Percentiles rank a stretch among this genome's conserved stretches.
Evolutionary conservation across 2,888 invertebrate genomes (phyloP).

Genomic region (Drosophila rubida): DNA sequence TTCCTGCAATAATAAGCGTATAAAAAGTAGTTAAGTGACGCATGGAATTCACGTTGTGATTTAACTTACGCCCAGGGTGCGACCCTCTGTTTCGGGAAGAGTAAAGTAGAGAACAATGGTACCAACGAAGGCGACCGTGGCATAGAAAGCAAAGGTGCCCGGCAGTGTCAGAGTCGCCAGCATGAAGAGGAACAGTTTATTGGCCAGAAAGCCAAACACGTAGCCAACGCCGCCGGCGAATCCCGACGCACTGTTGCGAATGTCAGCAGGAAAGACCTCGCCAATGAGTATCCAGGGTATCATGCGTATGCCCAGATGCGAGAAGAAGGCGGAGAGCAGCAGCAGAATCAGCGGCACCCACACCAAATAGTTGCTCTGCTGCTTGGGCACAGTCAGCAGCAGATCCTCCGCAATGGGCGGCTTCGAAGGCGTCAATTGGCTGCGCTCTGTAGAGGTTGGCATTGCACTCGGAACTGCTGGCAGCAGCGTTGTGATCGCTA

Average conservation of each 20-base stretch:
- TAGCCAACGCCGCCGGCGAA: slow-evolving; percentile 90
- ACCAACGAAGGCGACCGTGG: slow-evolving; percentile 88
- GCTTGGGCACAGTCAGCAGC: slow-evolving; percentile 82
- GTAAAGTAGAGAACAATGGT: slow-evolving; percentile 88
- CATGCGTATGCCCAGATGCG: slow-evolving; percentile 88
- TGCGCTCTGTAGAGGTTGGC: background rate
- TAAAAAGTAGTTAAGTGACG: too few relatives aligned
- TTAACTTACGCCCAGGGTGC: slow-evolving; percentile 86
- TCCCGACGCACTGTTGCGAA: slow-evolving; percentile 90
- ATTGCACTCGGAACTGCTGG: slow-evolving; percentile 6
- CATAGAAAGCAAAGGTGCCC: slow-evolving; percentile 91
- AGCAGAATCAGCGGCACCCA: slow-evolving; percentile 90
- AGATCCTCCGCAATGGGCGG: slow-evolving; percentile 69
- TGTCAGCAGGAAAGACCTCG: slow-evolving; percentile 90
- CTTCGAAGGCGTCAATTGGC: slow-evolving; percentile 23
- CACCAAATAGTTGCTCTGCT: slow-evolving; percentile 86
- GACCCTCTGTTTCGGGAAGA: slow-evolving; percentile 93
- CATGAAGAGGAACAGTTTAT: slow-evolving; percentile 90
- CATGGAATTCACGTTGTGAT: background rate
- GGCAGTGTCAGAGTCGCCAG: slow-evolving; percentile 87
- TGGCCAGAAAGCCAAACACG: slow-evolving; percentile 90
- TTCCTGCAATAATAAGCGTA: slow-evolving; percentile 69
- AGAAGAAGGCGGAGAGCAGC: slow-evolving; percentile 88
- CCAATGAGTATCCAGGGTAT: slow-evolving; percentile 93
- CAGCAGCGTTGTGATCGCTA: slow-evolving; percentile 53